These are phyloP conservation scores for Argyresthia goedartella DNA, from an alignment of 2,888 invertebrate species.

Conservation along the genomic window DNA sequence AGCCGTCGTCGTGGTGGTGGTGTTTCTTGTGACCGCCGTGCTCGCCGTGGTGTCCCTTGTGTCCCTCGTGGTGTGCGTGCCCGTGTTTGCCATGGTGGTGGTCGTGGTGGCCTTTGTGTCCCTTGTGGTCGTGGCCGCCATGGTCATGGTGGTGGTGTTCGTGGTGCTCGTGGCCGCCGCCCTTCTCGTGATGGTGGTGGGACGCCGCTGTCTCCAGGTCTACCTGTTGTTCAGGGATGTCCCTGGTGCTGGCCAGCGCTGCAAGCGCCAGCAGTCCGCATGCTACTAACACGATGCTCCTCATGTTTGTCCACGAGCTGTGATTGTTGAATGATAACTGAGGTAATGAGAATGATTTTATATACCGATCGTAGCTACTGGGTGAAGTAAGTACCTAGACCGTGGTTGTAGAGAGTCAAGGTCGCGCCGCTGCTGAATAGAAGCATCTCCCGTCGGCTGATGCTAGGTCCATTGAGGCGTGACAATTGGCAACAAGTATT, in stretches of 20 bases:
- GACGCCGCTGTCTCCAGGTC: conserved; percentile 69
- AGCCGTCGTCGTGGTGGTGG: conserved; percentile 75
- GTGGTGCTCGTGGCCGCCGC: conserved; percentile 75
- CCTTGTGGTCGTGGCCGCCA: conserved; percentile 76
- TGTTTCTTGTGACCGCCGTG: conserved; percentile 74
- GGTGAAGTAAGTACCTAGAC: conserved; percentile 20
- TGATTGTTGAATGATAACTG: conserved; percentile 48
- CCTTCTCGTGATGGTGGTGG: conserved; percentile 47
- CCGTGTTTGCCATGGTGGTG: conserved; percentile 77
- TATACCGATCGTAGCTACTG: conserved; percentile 34
- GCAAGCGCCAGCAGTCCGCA: conserved; percentile 60
- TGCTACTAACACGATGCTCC: conserved; percentile 37
- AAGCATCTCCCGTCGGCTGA: neutral
- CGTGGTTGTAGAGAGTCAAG: conserved; percentile 3
- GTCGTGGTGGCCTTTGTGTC: conserved; percentile 76
- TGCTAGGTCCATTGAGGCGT: neutral
- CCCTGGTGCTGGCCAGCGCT: conserved; percentile 56
- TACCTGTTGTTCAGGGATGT: conserved; percentile 54
- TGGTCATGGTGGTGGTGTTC: conserved; percentile 73
- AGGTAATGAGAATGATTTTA: conserved; percentile 42
- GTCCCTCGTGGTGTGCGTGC: conserved; percentile 76
- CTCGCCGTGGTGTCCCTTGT: conserved; percentile 72
- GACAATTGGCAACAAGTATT: neutral
- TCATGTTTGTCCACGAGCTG: conserved; percentile 40
- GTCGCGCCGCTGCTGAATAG: neutral